phyloP scores from a whole-genome alignment of 2,113 vertebrate species.

The Anguilla rostrata region DNA sequence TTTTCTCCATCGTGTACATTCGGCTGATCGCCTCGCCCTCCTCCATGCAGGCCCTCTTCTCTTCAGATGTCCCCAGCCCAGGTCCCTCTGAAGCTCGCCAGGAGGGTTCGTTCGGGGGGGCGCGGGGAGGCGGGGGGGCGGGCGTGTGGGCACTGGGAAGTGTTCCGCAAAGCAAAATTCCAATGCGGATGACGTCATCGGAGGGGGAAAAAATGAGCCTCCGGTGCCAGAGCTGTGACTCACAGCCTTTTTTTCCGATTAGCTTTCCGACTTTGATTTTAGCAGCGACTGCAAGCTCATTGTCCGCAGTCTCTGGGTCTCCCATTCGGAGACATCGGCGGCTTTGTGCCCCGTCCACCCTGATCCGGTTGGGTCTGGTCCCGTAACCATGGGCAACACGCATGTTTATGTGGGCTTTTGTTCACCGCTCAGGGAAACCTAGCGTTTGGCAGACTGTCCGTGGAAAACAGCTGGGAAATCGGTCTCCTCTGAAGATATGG shows the following conservation, averaged over 20 bases:
- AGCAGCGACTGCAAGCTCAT: not conserved
- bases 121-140: not conserved
- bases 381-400: not conserved
- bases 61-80: not conserved
- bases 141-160: not conserved
- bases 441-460: conserved; percentile 8
- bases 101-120: not conserved
- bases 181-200: not conserved
- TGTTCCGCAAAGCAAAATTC: not conserved
- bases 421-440: not conserved
- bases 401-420: not conserved
- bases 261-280: not conserved
- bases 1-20: not conserved
- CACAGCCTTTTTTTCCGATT: not conserved
- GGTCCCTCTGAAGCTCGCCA: not conserved
- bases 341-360: not conserved
- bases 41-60: not conserved
- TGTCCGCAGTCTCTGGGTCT: not conserved
- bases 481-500: not conserved
- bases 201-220: not conserved
- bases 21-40: not conserved
- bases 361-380: not conserved
- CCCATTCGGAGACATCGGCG: not conserved
- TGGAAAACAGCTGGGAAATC: conserved; percentile 9
- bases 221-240: not conserved